Evolutionary conservation across 1,140 invertebrate genomes (phyloP).

Genomic region (Drosophila mayri): DNA sequence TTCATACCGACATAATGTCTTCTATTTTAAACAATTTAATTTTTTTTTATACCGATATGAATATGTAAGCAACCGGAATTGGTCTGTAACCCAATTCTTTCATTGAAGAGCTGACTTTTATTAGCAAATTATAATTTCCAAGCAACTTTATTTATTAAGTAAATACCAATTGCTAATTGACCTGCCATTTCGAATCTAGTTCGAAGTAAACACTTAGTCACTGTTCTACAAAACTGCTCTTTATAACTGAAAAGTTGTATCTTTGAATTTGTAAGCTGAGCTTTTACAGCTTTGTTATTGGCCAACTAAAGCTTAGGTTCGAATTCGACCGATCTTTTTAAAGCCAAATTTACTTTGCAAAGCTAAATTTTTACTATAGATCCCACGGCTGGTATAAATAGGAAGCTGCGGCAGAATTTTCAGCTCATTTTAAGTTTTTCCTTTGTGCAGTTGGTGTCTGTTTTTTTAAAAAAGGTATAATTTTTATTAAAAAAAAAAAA

Average conservation of each 20-base stretch:
- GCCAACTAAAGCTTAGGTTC: slow-evolving; percentile 28
- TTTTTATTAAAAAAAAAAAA: too few relatives aligned
- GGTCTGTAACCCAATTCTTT: slow-evolving; percentile 13
- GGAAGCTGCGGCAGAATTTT: slow-evolving; percentile 67
- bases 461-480: slow-evolving; percentile 56
- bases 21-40: neutral
- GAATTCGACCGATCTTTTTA: slow-evolving; percentile 41
- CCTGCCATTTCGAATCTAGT: slow-evolving; percentile 33
- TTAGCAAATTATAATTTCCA: slow-evolving; percentile 27
- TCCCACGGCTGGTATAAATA: slow-evolving; percentile 64
- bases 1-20: neutral
- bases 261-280: slow-evolving; percentile 21
- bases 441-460: slow-evolving; percentile 47
- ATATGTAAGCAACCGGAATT: neutral
- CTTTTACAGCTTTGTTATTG: slow-evolving; percentile 42
- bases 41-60: neutral
- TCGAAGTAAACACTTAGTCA: slow-evolving; percentile 57
- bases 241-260: slow-evolving; percentile 11
- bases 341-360: slow-evolving; percentile 28
- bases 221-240: neutral
- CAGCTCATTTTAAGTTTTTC: slow-evolving; percentile 75
- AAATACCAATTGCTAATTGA: slow-evolving; percentile 56
- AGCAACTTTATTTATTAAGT: slow-evolving; percentile 22
- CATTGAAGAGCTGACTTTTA: slow-evolving; percentile 47
- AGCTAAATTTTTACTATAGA: slow-evolving; percentile 31